Conservation (phyloP, 2,113 vertebrate genomes). For the Pipa parva region DNA sequence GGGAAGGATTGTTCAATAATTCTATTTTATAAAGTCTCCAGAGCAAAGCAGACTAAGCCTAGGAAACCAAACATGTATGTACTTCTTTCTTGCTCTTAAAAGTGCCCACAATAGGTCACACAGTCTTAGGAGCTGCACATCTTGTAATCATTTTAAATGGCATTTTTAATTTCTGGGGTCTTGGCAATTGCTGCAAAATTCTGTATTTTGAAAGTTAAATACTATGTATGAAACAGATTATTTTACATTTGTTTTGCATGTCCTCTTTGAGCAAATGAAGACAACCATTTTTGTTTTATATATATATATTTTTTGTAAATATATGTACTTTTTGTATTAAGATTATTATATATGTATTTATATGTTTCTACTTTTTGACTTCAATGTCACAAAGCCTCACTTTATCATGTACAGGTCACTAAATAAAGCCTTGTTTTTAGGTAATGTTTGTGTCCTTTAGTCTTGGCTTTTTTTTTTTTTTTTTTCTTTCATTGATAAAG, state of each 20-base stretch:
- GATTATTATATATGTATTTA: slow-evolving; percentile 89
- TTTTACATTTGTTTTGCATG: slow-evolving; percentile 32
- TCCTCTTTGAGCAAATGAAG: slow-evolving; percentile 24
- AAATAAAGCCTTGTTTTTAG: slow-evolving; percentile 81
- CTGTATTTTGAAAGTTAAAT: slow-evolving; percentile 28
- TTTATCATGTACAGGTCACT: slow-evolving; percentile 80
- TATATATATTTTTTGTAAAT: slow-evolving; percentile 72
- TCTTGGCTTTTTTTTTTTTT: no score
- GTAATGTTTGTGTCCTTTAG: slow-evolving; percentile 6
- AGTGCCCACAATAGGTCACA: no score
- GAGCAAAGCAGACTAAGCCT: no score
- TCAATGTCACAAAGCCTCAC: slow-evolving; percentile 64
- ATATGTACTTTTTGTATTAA: slow-evolving; percentile 74
- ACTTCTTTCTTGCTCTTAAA: no score
- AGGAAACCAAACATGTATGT: no score
- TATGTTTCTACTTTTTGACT: slow-evolving; percentile 78
- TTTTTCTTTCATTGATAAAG: neutral
- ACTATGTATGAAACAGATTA: slow-evolving; percentile 27
- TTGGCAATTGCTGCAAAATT: slow-evolving; percentile 16
- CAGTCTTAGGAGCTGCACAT: no score
- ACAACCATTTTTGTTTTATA: no score
- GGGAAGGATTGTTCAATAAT: no score
- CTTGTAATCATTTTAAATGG: no score
- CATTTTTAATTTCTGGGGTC: neutral
- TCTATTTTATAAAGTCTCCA: no score